Percentiles rank a stretch among this genome's conserved stretches.
phyloP scores from a whole-genome alignment of 2,113 vertebrate species.

The Elachura formosa region DNA sequence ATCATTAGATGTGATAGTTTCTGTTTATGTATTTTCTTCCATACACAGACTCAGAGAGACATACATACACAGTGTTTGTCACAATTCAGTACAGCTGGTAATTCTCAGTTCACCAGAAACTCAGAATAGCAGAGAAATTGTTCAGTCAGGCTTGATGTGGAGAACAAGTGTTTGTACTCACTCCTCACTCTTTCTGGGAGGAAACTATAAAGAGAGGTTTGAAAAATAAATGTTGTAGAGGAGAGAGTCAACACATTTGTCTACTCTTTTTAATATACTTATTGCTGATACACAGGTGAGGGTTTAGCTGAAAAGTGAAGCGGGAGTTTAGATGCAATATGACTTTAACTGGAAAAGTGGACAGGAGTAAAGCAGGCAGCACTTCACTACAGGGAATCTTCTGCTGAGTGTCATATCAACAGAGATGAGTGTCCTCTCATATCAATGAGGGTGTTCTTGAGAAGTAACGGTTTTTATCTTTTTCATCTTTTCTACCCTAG shows the following conservation, averaged over 20 bases:
- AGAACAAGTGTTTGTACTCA: slow-evolving; percentile 54
- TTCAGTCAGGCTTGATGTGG: slow-evolving; percentile 44
- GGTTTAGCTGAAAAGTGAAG: background rate
- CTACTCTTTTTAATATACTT: background rate
- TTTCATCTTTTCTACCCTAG: background rate
- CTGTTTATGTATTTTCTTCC: background rate
- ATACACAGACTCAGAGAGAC: background rate
- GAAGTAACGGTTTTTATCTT: background rate
- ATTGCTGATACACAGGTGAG: background rate
- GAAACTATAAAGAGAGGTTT: background rate
- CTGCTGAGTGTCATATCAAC: background rate
- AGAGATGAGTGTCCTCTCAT: no score
- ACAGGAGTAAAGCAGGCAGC: background rate
- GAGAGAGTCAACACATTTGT: background rate
- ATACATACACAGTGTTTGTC: background rate
- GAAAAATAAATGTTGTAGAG: background rate
- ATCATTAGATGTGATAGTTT: background rate
- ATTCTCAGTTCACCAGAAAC: slow-evolving; percentile 55
- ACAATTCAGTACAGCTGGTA: slow-evolving; percentile 51
- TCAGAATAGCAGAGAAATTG: slow-evolving; percentile 59
- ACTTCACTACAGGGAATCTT: background rate
- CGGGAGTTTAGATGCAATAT: background rate
- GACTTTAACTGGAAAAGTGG: background rate
- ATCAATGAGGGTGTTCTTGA: background rate
- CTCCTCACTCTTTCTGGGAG: background rate